Percentiles rank a stretch among this genome's conserved stretches.
Evolutionary conservation across 2,113 vertebrate genomes (phyloP).

Genomic region (Phycodurus eques): DNA sequence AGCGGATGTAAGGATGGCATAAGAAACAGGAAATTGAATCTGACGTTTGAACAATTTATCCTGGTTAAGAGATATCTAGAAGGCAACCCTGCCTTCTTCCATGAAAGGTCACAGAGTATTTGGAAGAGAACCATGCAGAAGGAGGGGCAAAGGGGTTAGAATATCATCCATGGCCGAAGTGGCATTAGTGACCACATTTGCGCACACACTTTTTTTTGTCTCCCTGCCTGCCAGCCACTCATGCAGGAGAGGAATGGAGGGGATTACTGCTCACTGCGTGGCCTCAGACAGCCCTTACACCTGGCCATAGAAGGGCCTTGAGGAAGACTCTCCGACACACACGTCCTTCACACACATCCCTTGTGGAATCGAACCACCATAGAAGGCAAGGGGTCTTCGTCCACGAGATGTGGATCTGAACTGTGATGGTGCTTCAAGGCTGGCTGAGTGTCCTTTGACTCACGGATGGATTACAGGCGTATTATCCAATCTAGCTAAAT

Average conservation of each 20-base stretch:
- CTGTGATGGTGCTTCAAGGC: constrained; percentile 39
- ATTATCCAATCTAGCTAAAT: constrained; percentile 39
- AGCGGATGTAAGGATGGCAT: neutral
- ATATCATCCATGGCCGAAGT: constrained; percentile 40
- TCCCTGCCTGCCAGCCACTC: constrained; percentile 45
- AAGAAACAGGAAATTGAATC: neutral
- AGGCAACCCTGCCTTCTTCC: constrained; percentile 29
- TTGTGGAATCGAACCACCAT: constrained; percentile 45
- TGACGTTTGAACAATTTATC: neutral
- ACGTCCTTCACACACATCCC: constrained; percentile 24
- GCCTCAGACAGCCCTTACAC: constrained; percentile 34
- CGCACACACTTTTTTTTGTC: constrained; percentile 23
- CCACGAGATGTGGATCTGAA: constrained; percentile 24
- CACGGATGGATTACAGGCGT: constrained; percentile 43
- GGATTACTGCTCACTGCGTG: constrained; percentile 48
- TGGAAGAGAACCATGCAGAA: constrained; percentile 5
- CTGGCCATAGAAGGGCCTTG: constrained; percentile 68
- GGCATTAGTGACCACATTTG: constrained; percentile 48
- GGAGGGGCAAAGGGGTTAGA: constrained; percentile 38
- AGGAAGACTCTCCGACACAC: constrained; percentile 37
- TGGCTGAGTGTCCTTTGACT: constrained; percentile 40
- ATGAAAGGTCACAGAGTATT: constrained; percentile 31
- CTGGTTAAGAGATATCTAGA: neutral
- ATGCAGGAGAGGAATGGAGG: constrained; percentile 47
- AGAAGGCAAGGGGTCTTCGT: constrained; percentile 64